Base-by-base conservation (phyloP, 2,888 invertebrate species). In the Drosophila nigricruria region DNA sequence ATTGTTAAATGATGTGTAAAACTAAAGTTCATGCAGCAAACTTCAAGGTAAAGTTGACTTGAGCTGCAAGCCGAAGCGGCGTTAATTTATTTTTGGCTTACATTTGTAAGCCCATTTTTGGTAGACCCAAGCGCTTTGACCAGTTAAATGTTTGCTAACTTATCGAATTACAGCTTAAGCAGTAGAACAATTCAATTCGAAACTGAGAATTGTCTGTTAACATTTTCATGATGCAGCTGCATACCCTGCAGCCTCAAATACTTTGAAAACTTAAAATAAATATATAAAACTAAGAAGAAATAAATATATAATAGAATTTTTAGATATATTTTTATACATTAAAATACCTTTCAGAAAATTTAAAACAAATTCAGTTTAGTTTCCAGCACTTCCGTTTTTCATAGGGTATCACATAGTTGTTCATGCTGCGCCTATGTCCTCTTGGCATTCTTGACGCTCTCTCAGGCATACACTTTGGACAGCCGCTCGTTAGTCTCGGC, bases 401-500 rank as follows among this genome's bases (percentile, higher is more conserved):
- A 23, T 9, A 65, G 79, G 57, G 64, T 73, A 78, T 62, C 16
- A 0, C 0, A 3, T 6, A 25, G 69, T 65, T 61, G n/a, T 32
- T n/a, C 43, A 5, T 9, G 2, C 34, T 27, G 1, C 2, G 14
- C 3, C 42, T 23, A 6, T 20, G 10, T 1, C 12, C 6, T 27
- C 14, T 5, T 34, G 23, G 12, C 34, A 40, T 43, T 23, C 69
- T 61, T 53, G 58, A 18, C 43, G 32, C 40, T 54, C 43, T 54
- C n/a, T 36, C 65, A 52, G 69, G 68, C 78, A 54, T 52, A 32
- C 45, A 70, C 50, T 40, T 79, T 70, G 61, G 59, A 70, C 70
- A 68, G 47, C 12, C 34, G 62, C 57, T 77, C 77, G 74, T 78
- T 77, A 77, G 78, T 60, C 75, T 67, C 63, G 53, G 66, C 75